Conservation (phyloP, 1,140 invertebrate genomes). For the Hydropsyche tenuis region DNA sequence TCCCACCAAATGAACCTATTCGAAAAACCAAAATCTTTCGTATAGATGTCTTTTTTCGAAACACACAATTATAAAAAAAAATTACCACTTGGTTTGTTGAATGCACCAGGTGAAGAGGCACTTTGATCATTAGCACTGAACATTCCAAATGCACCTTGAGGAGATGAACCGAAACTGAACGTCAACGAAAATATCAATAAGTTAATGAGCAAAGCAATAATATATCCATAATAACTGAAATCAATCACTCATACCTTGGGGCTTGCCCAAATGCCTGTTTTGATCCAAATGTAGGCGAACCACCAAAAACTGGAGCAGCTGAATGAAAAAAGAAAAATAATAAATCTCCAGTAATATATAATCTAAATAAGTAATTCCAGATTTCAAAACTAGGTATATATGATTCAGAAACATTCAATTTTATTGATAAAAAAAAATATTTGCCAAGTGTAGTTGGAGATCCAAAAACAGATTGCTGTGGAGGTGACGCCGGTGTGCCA, state of each 20-base stretch:
- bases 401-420: no score
- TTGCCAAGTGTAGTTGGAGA: not conserved
- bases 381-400: no score
- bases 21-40: constrained; percentile 10
- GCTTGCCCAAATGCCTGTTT: constrained; percentile 57
- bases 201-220: not conserved
- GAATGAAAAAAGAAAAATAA: constrained; percentile 9
- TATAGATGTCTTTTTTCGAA: not conserved
- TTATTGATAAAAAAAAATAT: not conserved
- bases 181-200: not conserved
- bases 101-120: constrained; percentile 35
- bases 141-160: constrained; percentile 41
- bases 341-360: no score
- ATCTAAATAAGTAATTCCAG: no score
- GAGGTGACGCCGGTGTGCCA: constrained; percentile 27
- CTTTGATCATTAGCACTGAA: constrained; percentile 39
- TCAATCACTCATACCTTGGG: constrained; percentile 54
- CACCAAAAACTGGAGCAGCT: constrained; percentile 37
- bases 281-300: constrained; percentile 40
- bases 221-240: no score
- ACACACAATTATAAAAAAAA: not conserved
- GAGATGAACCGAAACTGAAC: constrained; percentile 45
- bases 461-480: constrained; percentile 13
- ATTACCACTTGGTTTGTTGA: constrained; percentile 40
- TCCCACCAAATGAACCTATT: constrained; percentile 50